These are phyloP conservation scores for Takifugu bimaculatus DNA, from an alignment of 2,113 vertebrate species.

Conservation along the genomic window DNA sequence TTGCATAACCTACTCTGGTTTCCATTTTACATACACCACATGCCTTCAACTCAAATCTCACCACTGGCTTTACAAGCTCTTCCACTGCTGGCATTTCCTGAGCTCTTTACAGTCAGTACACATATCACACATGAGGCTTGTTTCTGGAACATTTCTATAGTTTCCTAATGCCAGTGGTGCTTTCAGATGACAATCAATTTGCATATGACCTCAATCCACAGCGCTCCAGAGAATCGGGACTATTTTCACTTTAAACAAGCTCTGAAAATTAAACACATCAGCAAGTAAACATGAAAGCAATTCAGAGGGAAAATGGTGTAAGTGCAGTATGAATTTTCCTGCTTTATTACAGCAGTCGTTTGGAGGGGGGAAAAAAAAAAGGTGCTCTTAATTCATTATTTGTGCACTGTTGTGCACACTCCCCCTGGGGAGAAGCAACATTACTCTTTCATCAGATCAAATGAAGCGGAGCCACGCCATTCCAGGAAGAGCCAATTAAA, in stretches of 20 bases:
- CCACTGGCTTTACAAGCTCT: too few species aligned
- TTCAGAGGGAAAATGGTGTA: conserved; percentile 29
- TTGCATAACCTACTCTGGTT: too few species aligned
- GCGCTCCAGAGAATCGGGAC: conserved; percentile 46
- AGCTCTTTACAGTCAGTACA: conserved; percentile 1
- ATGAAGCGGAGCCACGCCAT: conserved; percentile 66
- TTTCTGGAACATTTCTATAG: conserved; percentile 36
- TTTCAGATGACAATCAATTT: conserved; percentile 48
- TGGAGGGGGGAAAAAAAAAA: conserved; percentile 16
- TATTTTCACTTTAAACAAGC: conserved; percentile 52
- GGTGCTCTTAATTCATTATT: conserved; percentile 74
- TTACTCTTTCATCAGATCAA: conserved; percentile 75
- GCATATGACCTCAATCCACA: conserved; percentile 41
- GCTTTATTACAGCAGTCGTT: conserved; percentile 60
- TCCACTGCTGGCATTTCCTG: background rate
- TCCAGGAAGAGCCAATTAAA: conserved; percentile 76
- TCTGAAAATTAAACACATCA: conserved; percentile 48
- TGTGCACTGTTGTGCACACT: conserved; percentile 66
- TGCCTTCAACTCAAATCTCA: too few species aligned
- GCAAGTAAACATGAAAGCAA: conserved; percentile 56
- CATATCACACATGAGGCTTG: conserved; percentile 21
- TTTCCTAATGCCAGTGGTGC: conserved; percentile 15
- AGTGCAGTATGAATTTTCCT: conserved; percentile 38
- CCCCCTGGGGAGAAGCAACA: conserved; percentile 66
- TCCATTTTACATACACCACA: too few species aligned